Conservation (phyloP, 1,140 invertebrate genomes). For the honey bee (Apis mellifera) region DNA sequence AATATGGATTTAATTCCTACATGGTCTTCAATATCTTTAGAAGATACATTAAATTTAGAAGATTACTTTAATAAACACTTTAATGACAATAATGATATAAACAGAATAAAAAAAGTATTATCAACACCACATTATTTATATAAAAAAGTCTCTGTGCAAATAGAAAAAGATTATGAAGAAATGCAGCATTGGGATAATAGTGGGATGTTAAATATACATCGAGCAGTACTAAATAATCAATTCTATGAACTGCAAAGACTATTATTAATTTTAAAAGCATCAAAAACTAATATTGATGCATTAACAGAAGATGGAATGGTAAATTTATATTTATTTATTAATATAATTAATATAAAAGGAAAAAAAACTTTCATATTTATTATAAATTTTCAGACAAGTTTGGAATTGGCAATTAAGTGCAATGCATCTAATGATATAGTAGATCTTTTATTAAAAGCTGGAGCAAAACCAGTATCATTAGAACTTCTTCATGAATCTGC, state of each 20-base stretch:
- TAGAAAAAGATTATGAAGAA: constrained; percentile 59
- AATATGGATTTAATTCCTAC: background rate
- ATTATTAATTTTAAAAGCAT: constrained; percentile 59
- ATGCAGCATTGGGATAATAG: constrained; percentile 57
- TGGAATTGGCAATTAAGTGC: constrained; percentile 69
- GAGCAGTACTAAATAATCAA: constrained; percentile 61
- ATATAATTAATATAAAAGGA: constrained; percentile 14
- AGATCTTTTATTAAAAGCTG: constrained; percentile 59
- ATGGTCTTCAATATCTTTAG: background rate
- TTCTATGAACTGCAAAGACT: constrained; percentile 60
- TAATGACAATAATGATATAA: background rate
- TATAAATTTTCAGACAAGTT: constrained; percentile 65
- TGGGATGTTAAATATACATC: constrained; percentile 71
- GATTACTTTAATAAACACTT: constrained; percentile 33
- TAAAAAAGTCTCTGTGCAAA: constrained; percentile 43
- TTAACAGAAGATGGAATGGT: constrained; percentile 59
- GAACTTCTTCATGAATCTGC: constrained; percentile 65
- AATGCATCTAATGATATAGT: constrained; percentile 57
- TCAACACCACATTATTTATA: constrained; percentile 17
- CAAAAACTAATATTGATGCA: constrained; percentile 62
- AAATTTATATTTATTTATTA: constrained; percentile 30
- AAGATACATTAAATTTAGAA: constrained; percentile 34
- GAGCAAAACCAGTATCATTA: constrained; percentile 61
- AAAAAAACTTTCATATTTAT: background rate
- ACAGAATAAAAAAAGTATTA: constrained; percentile 41